Base-by-base conservation (phyloP, 2,797 vertebrate genomes). In the Sebastes hubbsi region DNA sequence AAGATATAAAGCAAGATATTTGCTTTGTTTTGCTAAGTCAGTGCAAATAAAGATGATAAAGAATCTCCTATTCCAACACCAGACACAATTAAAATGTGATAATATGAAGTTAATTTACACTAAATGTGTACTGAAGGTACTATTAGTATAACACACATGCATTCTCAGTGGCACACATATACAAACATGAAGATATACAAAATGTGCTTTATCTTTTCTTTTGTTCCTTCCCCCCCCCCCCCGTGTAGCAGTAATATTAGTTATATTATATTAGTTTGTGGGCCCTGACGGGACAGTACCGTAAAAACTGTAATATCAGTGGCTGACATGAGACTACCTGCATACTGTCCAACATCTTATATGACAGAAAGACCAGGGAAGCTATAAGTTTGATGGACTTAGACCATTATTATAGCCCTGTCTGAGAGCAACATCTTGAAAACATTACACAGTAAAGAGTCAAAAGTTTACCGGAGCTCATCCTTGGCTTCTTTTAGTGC, bases 401-500 rank as follows among this genome's bases (percentile, higher is more conserved):
- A 5, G 65, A 72, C 74, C 72, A 16, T 66, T 86, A 84, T 75
- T 82, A 72, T 27, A 59, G 80, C 59, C 70, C 71, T 65, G 69
- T 80, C 76, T 81, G 64, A 78, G 76, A 74, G 25, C 30, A 82
- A 90, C 93, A 92, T 95, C 90, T 93, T 93, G 93, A 94, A 93
- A 85, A 85, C 75, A 91, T 94, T 90, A 91, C 8, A 69, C 73
- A 70, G 46, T 46, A 56, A 64, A 84, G 83, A 91, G 86, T 82
- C 87, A 87, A 89, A 88, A 77, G 78, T 92, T 91, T 89, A 92
- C 36, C 7, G 7, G 22, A 76, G 59, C 67, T 81, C 83, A 75
- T 89, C 78, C 42, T 78, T 82, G 68, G 65, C n/a, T 77, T 75
- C 87, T 65, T 87, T 88, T 71, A 62, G 72, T 72, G 60, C 74